Percentiles rank a stretch among this genome's conserved stretches.
Conservation (phyloP, 2,888 invertebrate species). For the Mesoligia furuncula region DNA sequence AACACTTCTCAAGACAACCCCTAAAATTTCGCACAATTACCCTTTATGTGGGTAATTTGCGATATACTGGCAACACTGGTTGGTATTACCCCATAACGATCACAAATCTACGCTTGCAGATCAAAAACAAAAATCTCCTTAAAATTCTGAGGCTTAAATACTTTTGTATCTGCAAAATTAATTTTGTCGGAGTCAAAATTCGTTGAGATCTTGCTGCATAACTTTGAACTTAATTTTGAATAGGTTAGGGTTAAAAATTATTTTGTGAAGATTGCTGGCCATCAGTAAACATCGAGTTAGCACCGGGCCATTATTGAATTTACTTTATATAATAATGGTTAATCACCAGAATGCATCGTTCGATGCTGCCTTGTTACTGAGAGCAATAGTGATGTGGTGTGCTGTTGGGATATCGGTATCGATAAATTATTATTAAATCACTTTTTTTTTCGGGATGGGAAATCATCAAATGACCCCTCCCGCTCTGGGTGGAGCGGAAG, state of each 20-base stretch:
- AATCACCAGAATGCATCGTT: constrained; percentile 88
- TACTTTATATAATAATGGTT: constrained; percentile 90
- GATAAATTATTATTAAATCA: constrained; percentile 22
- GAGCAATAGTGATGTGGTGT: constrained; percentile 73
- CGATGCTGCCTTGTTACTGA: constrained; percentile 87
- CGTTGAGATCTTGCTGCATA: constrained; percentile 50
- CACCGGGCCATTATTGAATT: constrained; percentile 89
- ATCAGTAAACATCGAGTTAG: constrained; percentile 88
- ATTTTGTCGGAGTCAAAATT: constrained; percentile 65
- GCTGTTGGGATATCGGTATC: constrained; percentile 11
- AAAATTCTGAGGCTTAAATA: constrained; percentile 53
- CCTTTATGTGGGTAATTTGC: constrained; percentile 86
- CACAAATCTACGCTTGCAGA: constrained; percentile 51
- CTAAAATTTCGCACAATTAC: constrained; percentile 85
- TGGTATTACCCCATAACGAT: constrained; percentile 76
- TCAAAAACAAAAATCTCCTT: constrained; percentile 46
- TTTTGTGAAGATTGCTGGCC: constrained; percentile 57
- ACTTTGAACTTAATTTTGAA: constrained; percentile 68
- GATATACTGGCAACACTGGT: constrained; percentile 83
- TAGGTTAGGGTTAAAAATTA: constrained; percentile 67
- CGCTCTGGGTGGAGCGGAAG: no score
- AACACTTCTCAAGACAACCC: constrained; percentile 78
- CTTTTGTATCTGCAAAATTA: constrained; percentile 58
- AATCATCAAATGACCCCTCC: no score
- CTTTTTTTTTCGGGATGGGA: no score